Evolutionary conservation across 2,797 vertebrate species (phyloP), one percentile per base, ranked within the genome.

Genomic region (Enteromius radiatus): DNA sequence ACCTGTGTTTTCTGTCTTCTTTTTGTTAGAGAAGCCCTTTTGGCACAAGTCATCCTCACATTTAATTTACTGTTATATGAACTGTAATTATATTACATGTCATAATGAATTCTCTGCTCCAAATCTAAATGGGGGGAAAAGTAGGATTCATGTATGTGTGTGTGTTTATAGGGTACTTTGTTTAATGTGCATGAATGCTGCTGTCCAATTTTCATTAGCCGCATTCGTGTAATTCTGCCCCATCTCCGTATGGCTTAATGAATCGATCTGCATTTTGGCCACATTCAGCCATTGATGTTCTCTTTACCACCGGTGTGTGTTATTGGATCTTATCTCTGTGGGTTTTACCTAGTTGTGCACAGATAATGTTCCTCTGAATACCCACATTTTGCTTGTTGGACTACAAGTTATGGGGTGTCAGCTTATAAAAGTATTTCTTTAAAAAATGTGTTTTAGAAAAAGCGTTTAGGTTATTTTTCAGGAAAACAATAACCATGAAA

Each of bases 171-270:
- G 91, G 92, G 89, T 91, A 92, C 94, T 94, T 91, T 23, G 84
- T 90, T 88, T 94, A 93, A 93, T 91, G 91, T 88, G 87, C 88
- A 90, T 90, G 91, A 93, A 90, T 91, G 91, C 90, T 89, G 89
- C 79, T 84, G 88, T 91, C 91, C 90, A 90, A 87, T 93, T 92
- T 89, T 92, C 92, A 93, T 95, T 93, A 94, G 90, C 80, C 82
- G 84, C 36, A 85, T 91, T 93, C 88, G 92, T 92, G 89, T 88
- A 91, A 91, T 36, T 63, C 71, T 70, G 54, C 43, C 28, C 7
- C 19, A 31, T n/a, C 63, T 83, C n/a, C 64, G 49, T 52, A 52
- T 43, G 12, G 31, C 45, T 36, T 67, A 45, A 69, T 69, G 41
- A 63, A 19, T 61, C 23, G 68, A 63, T 78, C 81, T 31, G 33